phyloP scores from a whole-genome alignment of 2,888 invertebrate genomes.

The Dendrolimus houi region DNA sequence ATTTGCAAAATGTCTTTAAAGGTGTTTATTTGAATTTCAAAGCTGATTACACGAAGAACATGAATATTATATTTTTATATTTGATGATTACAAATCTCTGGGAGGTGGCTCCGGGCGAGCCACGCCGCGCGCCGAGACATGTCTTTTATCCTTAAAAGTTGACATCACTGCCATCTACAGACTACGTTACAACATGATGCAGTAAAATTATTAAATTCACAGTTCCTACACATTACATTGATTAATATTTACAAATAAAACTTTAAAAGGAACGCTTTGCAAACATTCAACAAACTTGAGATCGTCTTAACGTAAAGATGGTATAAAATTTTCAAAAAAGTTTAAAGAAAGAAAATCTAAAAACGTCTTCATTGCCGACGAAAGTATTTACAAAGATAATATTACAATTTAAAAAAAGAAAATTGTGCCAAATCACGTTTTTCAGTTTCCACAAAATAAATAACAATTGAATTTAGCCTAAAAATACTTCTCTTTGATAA shows the following conservation, averaged over 20 bases:
- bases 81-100: slow-evolving; percentile 47
- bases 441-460: slow-evolving; percentile 70
- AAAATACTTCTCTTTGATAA: slow-evolving; percentile 71
- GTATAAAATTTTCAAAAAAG: slow-evolving; percentile 65
- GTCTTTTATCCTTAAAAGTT: slow-evolving; percentile 38
- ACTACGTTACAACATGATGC: slow-evolving; percentile 47
- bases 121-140: slow-evolving; percentile 23
- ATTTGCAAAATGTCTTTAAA: slow-evolving; percentile 63
- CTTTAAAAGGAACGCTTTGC: slow-evolving; percentile 76
- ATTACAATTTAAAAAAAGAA: slow-evolving; percentile 43
- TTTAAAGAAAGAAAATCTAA: slow-evolving; percentile 62
- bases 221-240: slow-evolving; percentile 59
- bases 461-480: slow-evolving; percentile 76
- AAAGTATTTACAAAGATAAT: slow-evolving; percentile 62
- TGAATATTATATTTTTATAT: slow-evolving; percentile 45
- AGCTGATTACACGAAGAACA: slow-evolving; percentile 70
- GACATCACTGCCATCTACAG: slow-evolving; percentile 32
- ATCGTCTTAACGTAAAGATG: slow-evolving; percentile 75
- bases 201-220: slow-evolving; percentile 70
- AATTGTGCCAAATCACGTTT: slow-evolving; percentile 64
- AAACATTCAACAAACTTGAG: slow-evolving; percentile 76
- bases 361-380: slow-evolving; percentile 47
- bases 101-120: slow-evolving; percentile 38
- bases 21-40: slow-evolving; percentile 62
- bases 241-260: slow-evolving; percentile 74